These are phyloP conservation scores for Drosophila bifasciata DNA, from an alignment of 1,140 invertebrate genomes.

Conservation along the genomic window DNA sequence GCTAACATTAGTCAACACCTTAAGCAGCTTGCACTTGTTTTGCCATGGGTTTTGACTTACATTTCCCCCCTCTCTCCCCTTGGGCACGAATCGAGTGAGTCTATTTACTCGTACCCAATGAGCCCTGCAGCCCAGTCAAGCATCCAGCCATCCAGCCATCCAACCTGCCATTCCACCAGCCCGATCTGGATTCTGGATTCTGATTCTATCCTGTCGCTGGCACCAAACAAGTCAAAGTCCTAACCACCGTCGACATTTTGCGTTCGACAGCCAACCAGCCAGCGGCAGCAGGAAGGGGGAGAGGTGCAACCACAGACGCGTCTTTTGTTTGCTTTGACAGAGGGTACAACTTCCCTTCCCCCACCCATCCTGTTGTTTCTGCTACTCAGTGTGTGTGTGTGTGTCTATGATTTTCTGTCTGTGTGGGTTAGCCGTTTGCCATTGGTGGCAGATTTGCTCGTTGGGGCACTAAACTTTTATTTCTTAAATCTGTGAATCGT, in stretches of 20 bases:
- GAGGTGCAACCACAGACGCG: conserved; percentile 71
- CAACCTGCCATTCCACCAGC: no score
- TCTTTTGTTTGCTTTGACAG: conserved; percentile 78
- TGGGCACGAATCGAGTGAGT: conserved; percentile 14
- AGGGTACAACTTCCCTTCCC: conserved; percentile 16
- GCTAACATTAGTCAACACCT: no score
- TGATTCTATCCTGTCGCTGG: conserved; percentile 22
- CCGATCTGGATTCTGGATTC: conserved; percentile 20
- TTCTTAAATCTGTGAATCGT: conserved; percentile 79
- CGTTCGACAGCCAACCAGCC: conserved; percentile 47
- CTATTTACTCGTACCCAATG: conserved; percentile 51
- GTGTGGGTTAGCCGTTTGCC: conserved; percentile 54
- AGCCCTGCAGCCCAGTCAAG: conserved; percentile 44
- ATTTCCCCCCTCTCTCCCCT: neutral
- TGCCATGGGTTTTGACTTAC: no score
- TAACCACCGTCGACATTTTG: conserved; percentile 43
- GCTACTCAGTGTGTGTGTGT: conserved; percentile 21
- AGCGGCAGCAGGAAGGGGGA: conserved; percentile 7
- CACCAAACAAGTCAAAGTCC: conserved; percentile 50
- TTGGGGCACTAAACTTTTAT: conserved; percentile 78
- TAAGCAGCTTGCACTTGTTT: no score
- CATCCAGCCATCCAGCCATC: conserved; percentile 1
- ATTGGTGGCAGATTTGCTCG: conserved; percentile 73
- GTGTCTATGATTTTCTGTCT: conserved; percentile 1
- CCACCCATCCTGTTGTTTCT: conserved; percentile 16